Conservation (phyloP, 2,888 invertebrate species). For the Oscheius sp. region DNA sequence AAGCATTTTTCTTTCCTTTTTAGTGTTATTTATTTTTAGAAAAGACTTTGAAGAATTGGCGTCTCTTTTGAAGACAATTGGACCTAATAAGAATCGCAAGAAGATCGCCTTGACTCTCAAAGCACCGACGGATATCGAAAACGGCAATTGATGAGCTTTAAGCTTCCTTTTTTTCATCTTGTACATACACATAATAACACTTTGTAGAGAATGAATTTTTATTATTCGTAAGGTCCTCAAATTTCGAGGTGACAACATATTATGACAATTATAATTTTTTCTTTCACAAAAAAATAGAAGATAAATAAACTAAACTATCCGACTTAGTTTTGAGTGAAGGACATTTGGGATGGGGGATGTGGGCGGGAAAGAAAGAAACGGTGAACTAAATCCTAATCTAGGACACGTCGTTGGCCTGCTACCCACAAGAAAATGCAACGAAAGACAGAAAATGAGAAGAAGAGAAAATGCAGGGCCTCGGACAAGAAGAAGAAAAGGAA, state of each 20-base stretch:
- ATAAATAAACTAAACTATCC: conserved; percentile 32
- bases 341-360: not conserved
- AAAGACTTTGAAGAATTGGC: conserved; percentile 58
- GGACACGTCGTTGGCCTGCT: conserved; percentile 16
- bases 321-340: conserved; percentile 28
- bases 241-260: conserved; percentile 18
- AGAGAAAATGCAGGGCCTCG: conserved; percentile 2
- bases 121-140: not conserved
- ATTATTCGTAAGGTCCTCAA: conserved; percentile 21
- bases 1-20: not conserved
- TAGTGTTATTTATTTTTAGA: conserved; percentile 37
- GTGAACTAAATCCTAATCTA: not conserved
- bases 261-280: conserved; percentile 19
- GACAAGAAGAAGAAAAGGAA: not conserved
- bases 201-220: conserved; percentile 6
- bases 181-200: too few species aligned
- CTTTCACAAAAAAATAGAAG: not conserved
- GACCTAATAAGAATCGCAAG: conserved; percentile 41
- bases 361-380: not conserved
- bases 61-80: conserved; percentile 48
- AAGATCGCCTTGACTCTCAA: not conserved
- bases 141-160: too few species aligned
- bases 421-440: conserved; percentile 16
- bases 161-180: too few species aligned
- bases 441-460: too few species aligned